These are phyloP conservation scores for Glossosoma conforme DNA, from an alignment of 1,140 invertebrate genomes.

Conservation along the genomic window DNA sequence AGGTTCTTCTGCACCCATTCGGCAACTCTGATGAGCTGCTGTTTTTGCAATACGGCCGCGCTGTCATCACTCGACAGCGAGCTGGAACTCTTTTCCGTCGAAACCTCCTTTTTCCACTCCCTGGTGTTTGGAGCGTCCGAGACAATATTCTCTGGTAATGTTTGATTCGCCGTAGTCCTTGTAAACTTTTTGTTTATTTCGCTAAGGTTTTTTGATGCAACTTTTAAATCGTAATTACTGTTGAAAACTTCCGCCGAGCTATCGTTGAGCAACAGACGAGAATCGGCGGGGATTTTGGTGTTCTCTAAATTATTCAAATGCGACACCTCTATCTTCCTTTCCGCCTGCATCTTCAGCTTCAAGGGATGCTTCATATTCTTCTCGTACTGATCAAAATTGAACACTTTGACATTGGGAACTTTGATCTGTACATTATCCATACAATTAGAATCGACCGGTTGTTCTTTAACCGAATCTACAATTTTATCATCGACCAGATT, in stretches of 20 bases:
- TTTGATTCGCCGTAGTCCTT: constrained; percentile 20
- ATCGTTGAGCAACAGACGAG: constrained; percentile 33
- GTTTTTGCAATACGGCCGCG: constrained; percentile 50
- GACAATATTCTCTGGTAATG: constrained; percentile 17
- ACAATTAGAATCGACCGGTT: too few species aligned
- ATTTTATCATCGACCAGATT: neutral
- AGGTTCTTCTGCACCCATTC: constrained; percentile 63
- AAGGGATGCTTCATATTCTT: constrained; percentile 35
- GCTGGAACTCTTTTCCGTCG: constrained; percentile 48
- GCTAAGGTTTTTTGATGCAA: constrained; percentile 22
- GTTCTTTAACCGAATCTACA: neutral
- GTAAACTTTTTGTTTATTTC: constrained; percentile 29
- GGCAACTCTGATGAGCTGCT: constrained; percentile 61
- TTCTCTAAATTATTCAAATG: constrained; percentile 44
- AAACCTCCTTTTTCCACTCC: constrained; percentile 41
- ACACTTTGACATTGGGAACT: constrained; percentile 42
- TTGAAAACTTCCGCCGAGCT: constrained; percentile 28
- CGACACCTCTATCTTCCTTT: constrained; percentile 45
- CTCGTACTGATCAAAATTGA: constrained; percentile 50
- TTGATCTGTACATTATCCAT: neutral
- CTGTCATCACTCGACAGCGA: constrained; percentile 49
- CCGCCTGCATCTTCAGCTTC: constrained; percentile 37
- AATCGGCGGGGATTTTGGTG: constrained; percentile 46
- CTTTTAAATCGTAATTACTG: constrained; percentile 20
- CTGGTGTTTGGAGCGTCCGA: constrained; percentile 11